Evolutionary conservation across 2,888 invertebrate species (phyloP), one percentile per base, ranked within the genome.

Genomic region (Melinaea menophilus): DNA sequence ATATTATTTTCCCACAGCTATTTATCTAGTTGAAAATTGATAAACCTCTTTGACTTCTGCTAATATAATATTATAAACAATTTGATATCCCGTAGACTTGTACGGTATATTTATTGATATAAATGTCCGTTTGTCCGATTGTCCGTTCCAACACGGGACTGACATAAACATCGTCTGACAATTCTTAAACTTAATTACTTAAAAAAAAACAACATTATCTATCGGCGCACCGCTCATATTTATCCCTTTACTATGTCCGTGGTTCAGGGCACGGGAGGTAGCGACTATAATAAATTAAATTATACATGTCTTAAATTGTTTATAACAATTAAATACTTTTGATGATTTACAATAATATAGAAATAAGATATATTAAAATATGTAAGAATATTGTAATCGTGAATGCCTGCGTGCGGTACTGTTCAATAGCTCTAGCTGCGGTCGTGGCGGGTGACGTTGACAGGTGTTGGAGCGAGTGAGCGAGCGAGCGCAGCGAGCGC

Each of bases 401-500:
- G 22, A 22, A 22, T 22, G 22, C 22, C 22, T 22, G 22, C 22
- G 22, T 22, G 22, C 22, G 22, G 22, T 22, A 22, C 22, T 22
- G 1, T 22, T 22, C 22, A 22, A 22, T 22, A 22, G 22, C 22
- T 22, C 22, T 22, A n/a, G n/a, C n/a, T n/a, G n/a, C n/a, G n/a
- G n/a, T n/a, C n/a, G n/a, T n/a, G 22, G 22, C 22, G 22, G 22
- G 72, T 74, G 63, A 74, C 70, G 84, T 84, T 86, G 88, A 88
- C 88, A 86, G 86, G 85, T 88, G 88, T 87, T 86, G 85, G 84
- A 83, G 82, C 80, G 82, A 78, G 75, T 76, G 76, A 76, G 75
- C 75, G 73, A 77, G 78, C 79, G 73, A 73, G 72, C 72, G 68
- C 71, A 59, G 61, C 61, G 46, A 12, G 56, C 62, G 65, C 66